phyloP scores from a whole-genome alignment of 2,113 vertebrate genomes.

The Lepus americanus region DNA sequence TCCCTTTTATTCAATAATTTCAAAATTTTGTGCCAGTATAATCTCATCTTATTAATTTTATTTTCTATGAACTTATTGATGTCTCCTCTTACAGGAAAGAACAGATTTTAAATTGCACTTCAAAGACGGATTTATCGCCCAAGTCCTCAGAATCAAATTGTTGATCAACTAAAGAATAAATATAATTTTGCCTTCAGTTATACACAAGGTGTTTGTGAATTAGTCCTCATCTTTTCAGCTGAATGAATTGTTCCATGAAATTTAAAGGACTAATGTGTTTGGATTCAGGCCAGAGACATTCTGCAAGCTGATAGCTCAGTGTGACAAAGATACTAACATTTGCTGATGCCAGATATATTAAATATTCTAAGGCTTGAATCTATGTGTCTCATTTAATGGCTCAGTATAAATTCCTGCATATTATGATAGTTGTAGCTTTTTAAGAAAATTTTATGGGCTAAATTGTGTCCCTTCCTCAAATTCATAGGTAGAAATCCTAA shows the following conservation, averaged over 20 bases:
- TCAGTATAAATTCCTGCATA: slow-evolving; percentile 30
- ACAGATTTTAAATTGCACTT: background rate
- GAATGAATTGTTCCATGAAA: slow-evolving; percentile 53
- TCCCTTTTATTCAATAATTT: too few relatives aligned
- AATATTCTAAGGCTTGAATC: slow-evolving; percentile 28
- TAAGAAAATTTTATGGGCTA: background rate
- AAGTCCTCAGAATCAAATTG: slow-evolving; percentile 29
- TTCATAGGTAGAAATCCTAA: background rate
- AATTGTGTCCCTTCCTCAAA: background rate
- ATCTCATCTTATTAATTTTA: too few relatives aligned
- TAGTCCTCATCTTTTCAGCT: slow-evolving; percentile 55
- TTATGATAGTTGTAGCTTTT: slow-evolving; percentile 37
- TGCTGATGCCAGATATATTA: slow-evolving; percentile 56
- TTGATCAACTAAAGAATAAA: slow-evolving; percentile 55
- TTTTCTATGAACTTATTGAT: too few relatives aligned
- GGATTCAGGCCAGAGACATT: slow-evolving; percentile 57
- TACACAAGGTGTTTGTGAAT: slow-evolving; percentile 41
- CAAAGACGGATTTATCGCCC: background rate
- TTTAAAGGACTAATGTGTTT: slow-evolving; percentile 53
- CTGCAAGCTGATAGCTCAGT: slow-evolving; percentile 49
- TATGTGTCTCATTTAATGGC: slow-evolving; percentile 51
- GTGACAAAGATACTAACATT: slow-evolving; percentile 62
- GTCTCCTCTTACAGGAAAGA: background rate
- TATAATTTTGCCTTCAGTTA: slow-evolving; percentile 37
- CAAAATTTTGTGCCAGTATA: too few relatives aligned